These are phyloP conservation scores for Myocastor coypus DNA, from an alignment of 2,113 vertebrate genomes.

Conservation along the genomic window DNA sequence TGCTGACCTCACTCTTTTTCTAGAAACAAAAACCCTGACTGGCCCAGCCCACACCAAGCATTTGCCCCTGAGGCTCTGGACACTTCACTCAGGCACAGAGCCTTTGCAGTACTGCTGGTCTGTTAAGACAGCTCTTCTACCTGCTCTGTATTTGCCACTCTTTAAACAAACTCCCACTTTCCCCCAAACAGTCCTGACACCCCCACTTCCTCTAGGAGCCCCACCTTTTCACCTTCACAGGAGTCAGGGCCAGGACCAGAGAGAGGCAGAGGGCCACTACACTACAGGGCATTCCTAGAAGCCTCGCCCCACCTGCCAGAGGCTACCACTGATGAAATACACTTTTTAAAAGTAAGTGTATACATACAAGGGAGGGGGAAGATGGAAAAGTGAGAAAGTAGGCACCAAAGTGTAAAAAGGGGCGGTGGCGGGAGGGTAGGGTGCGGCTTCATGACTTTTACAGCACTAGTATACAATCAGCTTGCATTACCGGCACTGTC, in stretches of 20 bases:
- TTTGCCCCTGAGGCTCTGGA: background rate
- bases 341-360: background rate
- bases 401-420: background rate
- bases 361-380: background rate
- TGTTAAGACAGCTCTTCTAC: background rate
- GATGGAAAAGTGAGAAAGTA: background rate
- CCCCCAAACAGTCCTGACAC: too few relatives aligned
- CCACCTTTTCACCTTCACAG: too few relatives aligned
- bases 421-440: too few relatives aligned
- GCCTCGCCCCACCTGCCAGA: too few relatives aligned
- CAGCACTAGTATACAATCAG: background rate
- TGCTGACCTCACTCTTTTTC: background rate
- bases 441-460: background rate
- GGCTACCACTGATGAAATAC: too few relatives aligned
- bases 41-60: too few relatives aligned
- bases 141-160: too few relatives aligned
- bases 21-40: background rate
- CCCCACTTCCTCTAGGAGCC: too few relatives aligned
- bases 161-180: background rate
- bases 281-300: too few relatives aligned
- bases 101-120: background rate
- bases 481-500: background rate
- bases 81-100: background rate
- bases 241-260: too few relatives aligned
- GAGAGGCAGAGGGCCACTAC: too few relatives aligned